Evolutionary conservation across 1,140 invertebrate species (phyloP).

Genomic region (Drosophila repleta): DNA sequence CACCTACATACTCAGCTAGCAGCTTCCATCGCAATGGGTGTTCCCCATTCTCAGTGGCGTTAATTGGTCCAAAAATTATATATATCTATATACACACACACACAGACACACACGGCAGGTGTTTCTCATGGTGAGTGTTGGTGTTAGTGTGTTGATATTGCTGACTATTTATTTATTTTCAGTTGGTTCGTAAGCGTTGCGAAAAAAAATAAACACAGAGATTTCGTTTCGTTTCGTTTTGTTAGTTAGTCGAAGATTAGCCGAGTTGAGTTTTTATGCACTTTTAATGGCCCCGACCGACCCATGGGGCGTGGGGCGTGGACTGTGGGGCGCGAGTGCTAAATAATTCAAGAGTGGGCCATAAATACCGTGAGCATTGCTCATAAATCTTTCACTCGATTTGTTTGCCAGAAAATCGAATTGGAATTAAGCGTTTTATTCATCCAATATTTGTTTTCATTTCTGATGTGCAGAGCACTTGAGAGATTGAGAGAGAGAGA

Average conservation of each 20-base stretch:
- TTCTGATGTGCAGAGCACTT: conserved; percentile 32
- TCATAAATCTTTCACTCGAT: conserved; percentile 81
- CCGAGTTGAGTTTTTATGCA: conserved; percentile 63
- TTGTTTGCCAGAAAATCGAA: conserved; percentile 52
- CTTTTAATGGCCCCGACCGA: conserved; percentile 62
- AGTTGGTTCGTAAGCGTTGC: conserved; percentile 32
- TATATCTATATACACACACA: conserved; percentile 11
- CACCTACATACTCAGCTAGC: neutral
- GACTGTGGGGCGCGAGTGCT: conserved; percentile 22
- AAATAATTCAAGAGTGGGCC: conserved; percentile 72
- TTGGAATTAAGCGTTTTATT: conserved; percentile 69
- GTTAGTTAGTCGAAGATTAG: conserved; percentile 18
- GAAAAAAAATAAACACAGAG: conserved; percentile 65
- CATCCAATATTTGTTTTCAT: conserved; percentile 68
- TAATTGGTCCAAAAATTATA: conserved; percentile 60
- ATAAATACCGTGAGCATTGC: conserved; percentile 67
- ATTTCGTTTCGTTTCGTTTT: conserved; percentile 26
- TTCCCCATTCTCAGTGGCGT: conserved; percentile 41
- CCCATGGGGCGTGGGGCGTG: neutral
- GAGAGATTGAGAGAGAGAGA: neutral
- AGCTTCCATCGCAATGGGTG: conserved; percentile 41
- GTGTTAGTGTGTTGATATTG: neutral
- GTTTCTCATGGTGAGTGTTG: neutral
- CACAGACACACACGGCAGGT: conserved; percentile 1
- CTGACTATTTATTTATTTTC: conserved; percentile 61